A percentile compares a stretch with the other conserved stretches of the same genome.
Conservation (phyloP, 2,797 vertebrate genomes). For the Chelmon rostratus region DNA sequence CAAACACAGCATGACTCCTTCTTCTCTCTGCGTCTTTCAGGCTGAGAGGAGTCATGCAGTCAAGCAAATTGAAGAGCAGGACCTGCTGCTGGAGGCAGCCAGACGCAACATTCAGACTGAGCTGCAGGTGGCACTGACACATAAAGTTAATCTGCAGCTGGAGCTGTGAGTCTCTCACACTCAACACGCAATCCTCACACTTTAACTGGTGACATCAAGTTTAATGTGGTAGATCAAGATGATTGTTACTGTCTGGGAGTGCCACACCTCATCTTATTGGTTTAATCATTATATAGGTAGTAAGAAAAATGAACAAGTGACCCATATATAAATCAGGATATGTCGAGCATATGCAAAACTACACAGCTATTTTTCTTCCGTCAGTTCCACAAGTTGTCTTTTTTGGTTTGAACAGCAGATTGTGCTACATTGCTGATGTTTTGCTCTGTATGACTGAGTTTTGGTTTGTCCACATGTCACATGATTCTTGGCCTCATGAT, state of each 20-base stretch:
- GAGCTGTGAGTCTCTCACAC: constrained; percentile 17
- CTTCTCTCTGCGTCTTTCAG: constrained; percentile 5
- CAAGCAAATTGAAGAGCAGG: neutral
- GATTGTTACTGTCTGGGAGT: neutral
- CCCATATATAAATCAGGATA: neutral
- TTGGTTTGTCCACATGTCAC: neutral
- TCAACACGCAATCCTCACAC: neutral
- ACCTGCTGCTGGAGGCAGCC: neutral
- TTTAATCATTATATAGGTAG: neutral
- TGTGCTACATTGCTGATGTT: neutral
- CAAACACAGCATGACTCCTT: neutral
- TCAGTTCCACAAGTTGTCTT: neutral
- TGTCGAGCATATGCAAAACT: neutral
- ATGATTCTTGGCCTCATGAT: neutral
- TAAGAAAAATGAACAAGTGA: neutral
- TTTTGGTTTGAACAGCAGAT: neutral
- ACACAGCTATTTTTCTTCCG: neutral
- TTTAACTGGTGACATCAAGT: neutral
- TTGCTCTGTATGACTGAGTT: neutral
- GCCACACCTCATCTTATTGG: neutral
- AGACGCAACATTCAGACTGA: neutral
- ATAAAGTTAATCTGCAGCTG: constrained; percentile 20
- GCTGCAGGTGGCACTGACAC: constrained; percentile 28
- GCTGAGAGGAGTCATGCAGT: neutral
- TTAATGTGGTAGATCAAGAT: neutral